Conservation (phyloP, 2,113 vertebrate genomes). For the Boleophthalmus pectinirostris region DNA sequence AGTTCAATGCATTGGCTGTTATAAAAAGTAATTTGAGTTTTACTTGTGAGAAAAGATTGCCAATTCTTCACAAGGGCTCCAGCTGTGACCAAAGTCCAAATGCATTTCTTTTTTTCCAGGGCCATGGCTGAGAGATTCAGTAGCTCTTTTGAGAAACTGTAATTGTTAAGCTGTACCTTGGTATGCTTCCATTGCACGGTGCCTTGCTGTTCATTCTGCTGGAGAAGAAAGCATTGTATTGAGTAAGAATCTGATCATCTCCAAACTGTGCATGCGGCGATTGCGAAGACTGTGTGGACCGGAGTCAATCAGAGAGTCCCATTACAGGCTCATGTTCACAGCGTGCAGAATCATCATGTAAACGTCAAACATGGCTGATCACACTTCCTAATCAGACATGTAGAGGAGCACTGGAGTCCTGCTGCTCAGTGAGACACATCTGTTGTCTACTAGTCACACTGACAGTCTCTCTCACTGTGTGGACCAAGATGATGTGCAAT, state of each 20-base stretch:
- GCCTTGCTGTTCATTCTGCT: background rate
- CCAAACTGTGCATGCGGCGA: background rate
- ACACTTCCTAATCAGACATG: constrained; percentile 29
- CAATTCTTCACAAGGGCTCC: constrained; percentile 1
- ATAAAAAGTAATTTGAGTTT: constrained; percentile 4
- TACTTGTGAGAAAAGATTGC: constrained; percentile 9
- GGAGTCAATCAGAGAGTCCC: constrained; percentile 13
- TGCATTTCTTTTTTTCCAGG: background rate
- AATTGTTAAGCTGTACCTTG: background rate
- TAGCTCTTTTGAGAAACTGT: background rate
- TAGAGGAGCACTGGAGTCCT: constrained; percentile 2
- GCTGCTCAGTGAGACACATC: constrained; percentile 21
- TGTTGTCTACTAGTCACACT: constrained; percentile 3
- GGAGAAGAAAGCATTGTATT: background rate
- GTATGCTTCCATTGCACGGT: background rate
- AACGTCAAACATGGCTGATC: constrained; percentile 26
- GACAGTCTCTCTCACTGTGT: background rate
- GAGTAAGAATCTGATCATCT: constrained; percentile 7
- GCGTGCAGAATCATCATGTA: constrained; percentile 25
- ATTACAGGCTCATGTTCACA: constrained; percentile 10
- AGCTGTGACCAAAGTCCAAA: constrained; percentile 11
- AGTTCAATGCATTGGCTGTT: constrained; percentile 10
- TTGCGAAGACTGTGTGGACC: background rate
- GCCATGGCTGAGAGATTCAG: background rate
- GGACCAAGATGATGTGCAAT: background rate